Evolutionary conservation across 2,888 invertebrate genomes (phyloP).

Genomic region (Alcis repandata): DNA sequence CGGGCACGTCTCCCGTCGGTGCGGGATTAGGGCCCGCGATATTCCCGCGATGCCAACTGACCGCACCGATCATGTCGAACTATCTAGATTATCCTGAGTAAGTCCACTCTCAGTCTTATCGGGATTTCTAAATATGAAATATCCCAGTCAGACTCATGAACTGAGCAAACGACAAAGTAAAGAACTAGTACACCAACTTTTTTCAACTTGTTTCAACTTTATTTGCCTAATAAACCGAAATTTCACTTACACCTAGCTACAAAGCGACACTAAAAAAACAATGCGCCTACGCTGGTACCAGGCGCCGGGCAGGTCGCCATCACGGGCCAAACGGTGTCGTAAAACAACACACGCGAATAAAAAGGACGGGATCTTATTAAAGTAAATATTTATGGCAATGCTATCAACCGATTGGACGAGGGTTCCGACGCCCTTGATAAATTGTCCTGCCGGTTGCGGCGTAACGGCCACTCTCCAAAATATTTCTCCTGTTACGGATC

Average conservation of each 20-base stretch:
- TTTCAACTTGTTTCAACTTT: constrained; percentile 23
- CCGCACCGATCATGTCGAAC: constrained; percentile 66
- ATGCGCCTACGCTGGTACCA: constrained; percentile 69
- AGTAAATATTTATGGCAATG: constrained; percentile 86
- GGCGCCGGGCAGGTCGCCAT: constrained; percentile 69
- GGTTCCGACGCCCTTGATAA: constrained; percentile 82
- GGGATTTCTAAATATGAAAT: constrained; percentile 25
- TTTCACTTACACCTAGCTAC: constrained; percentile 65
- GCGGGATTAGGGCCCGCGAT: constrained; percentile 65
- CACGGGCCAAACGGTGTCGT: constrained; percentile 78
- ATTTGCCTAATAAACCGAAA: constrained; percentile 42
- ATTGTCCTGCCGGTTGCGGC: constrained; percentile 79
- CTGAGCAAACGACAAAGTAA: not conserved
- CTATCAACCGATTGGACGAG: constrained; percentile 85
- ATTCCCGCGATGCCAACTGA: constrained; percentile 62
- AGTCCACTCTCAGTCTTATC: constrained; percentile 36
- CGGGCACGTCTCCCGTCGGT: constrained; percentile 75
- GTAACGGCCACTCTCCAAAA: constrained; percentile 75
- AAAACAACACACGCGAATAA: constrained; percentile 81
- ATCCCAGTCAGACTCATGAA: not conserved
- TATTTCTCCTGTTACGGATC: constrained; percentile 76
- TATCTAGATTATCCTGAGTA: constrained; percentile 47
- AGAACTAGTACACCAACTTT: not conserved
- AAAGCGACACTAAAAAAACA: constrained; percentile 72
- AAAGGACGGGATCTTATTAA: constrained; percentile 85